These are phyloP conservation scores for Caenorhabditis afra DNA, from an alignment of 2,888 invertebrate genomes.

Conservation along the genomic window DNA sequence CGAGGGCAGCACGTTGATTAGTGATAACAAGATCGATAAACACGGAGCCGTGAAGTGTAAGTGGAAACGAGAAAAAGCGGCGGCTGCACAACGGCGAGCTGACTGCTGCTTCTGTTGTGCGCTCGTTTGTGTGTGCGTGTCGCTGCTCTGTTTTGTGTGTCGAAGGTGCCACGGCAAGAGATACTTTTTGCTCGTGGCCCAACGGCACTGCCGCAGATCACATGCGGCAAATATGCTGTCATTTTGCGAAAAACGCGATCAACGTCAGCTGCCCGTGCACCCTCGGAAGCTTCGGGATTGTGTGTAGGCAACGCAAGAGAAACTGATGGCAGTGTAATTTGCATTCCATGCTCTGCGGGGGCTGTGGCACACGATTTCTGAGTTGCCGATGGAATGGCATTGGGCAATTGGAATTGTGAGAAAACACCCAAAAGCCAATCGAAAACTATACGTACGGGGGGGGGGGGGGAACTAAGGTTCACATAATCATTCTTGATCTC, in stretches of 20 bases:
- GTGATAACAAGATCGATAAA: conserved; percentile 48
- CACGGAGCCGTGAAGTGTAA: conserved; percentile 39
- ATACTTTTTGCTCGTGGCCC: conserved; percentile 58
- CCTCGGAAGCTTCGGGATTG: not conserved
- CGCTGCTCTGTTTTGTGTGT: conserved; percentile 32
- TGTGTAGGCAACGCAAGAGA: not conserved
- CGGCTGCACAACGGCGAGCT: conserved; percentile 23
- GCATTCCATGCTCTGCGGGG: not conserved
- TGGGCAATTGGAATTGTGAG: not conserved
- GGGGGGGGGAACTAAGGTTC: no score
- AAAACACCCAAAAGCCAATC: no score
- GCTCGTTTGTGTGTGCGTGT: conserved; percentile 39
- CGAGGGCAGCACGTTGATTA: conserved; percentile 14
- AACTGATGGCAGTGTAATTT: conserved; percentile 3
- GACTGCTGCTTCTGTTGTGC: conserved; percentile 9
- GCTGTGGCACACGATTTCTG: not conserved
- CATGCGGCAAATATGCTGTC: conserved; percentile 58
- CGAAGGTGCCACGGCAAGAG: conserved; percentile 55
- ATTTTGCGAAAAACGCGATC: conserved; percentile 55
- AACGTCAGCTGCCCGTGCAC: conserved; percentile 52
- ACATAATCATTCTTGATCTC: no score
- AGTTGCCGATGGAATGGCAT: not conserved
- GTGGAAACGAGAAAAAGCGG: conserved; percentile 26
- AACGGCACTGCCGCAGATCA: conserved; percentile 57
- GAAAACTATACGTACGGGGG: no score